Conservation (phyloP, 1,140 invertebrate genomes). For the Tetragonula clypearis region DNA sequence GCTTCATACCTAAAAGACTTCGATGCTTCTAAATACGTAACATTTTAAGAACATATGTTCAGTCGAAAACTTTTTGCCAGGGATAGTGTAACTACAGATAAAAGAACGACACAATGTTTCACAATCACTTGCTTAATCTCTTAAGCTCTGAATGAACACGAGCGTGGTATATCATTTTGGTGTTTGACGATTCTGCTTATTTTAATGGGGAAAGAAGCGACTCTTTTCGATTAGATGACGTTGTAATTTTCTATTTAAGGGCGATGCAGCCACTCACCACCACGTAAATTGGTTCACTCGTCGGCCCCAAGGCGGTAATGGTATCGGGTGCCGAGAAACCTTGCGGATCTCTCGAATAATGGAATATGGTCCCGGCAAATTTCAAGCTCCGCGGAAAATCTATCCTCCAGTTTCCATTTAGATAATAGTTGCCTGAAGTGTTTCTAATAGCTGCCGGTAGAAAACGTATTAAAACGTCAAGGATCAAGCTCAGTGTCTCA, state of each 20-base stretch:
- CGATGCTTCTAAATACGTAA: no score
- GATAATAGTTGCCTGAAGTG: conserved; percentile 90
- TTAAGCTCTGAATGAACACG: no score
- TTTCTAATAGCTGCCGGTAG: conserved; percentile 89
- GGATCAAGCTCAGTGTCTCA: no score
- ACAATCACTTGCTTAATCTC: no score
- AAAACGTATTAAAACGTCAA: conserved; percentile 12
- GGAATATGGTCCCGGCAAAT: conserved; percentile 92
- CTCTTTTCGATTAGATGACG: neutral
- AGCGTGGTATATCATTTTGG: neutral
- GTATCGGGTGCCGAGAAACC: conserved; percentile 92
- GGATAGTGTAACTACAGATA: no score
- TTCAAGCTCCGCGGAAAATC: conserved; percentile 91
- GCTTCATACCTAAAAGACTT: no score
- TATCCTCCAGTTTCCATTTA: conserved; percentile 97
- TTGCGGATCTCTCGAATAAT: conserved; percentile 91
- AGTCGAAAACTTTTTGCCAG: no score
- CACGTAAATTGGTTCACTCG: conserved; percentile 92
- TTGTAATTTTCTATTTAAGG: conserved; percentile 15
- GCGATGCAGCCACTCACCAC: conserved; percentile 85
- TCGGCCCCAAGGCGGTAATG: conserved; percentile 92
- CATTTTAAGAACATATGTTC: no score
- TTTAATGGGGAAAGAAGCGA: neutral
- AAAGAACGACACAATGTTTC: no score
- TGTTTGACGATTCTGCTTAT: neutral